Percentiles rank a stretch among this genome's conserved stretches.
phyloP scores from a whole-genome alignment of 1,140 invertebrate species.

The Eubasilissa regina region DNA sequence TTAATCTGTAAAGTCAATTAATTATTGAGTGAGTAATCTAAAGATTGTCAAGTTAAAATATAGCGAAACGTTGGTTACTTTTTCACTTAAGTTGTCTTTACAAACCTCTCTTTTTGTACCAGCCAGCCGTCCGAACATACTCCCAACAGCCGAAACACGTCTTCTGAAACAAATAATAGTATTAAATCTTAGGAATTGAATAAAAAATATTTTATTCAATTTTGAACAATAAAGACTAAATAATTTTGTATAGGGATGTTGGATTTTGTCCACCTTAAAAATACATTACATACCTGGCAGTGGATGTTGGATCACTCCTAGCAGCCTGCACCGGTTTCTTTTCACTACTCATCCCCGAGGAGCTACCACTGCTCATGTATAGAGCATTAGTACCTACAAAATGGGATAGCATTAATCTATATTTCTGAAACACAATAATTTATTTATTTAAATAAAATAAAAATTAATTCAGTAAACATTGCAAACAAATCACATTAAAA shows the following conservation, averaged over 20 bases:
- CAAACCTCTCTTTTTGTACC: slow-evolving; percentile 53
- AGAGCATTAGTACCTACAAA: slow-evolving; percentile 15
- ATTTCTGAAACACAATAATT: no score
- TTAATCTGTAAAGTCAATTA: no score
- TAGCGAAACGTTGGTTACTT: no score
- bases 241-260: neutral
- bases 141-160: slow-evolving; percentile 54
- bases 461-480: no score
- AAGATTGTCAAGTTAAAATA: no score
- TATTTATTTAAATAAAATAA: no score
- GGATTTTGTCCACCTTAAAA: neutral
- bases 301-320: slow-evolving; percentile 79
- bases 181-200: slow-evolving; percentile 7
- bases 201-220: neutral
- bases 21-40: no score
- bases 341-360: slow-evolving; percentile 45
- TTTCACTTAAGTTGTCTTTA: no score
- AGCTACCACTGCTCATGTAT: slow-evolving; percentile 26
- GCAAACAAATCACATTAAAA: no score
- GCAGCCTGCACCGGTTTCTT: slow-evolving; percentile 77
- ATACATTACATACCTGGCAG: slow-evolving; percentile 52
- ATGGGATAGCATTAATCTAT: neutral
- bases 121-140: slow-evolving; percentile 56
- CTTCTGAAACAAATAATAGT: slow-evolving; percentile 44
- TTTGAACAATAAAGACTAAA: no score